A percentile compares a stretch with the other conserved stretches of the same genome.
phyloP scores from a whole-genome alignment of 2,888 invertebrate species.

The Zhuqinia jingwanae region DNA sequence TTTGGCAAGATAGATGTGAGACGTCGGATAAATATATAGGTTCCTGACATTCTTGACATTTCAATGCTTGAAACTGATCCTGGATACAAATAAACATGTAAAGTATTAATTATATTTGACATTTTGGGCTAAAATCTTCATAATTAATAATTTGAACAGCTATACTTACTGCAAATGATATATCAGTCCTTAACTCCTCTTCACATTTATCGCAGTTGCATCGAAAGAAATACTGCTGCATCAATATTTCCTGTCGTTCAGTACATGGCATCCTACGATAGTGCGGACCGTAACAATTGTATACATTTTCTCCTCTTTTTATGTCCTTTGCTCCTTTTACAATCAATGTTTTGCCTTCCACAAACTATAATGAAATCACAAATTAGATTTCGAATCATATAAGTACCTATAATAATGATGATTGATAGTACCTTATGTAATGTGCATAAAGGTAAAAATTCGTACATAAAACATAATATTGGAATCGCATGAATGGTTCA shows the following conservation, averaged over 20 bases:
- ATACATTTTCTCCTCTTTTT: constrained; percentile 86
- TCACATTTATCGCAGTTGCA: constrained; percentile 89
- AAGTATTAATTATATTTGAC: background rate
- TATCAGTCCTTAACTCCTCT: constrained; percentile 79
- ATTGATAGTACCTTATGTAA: constrained; percentile 23
- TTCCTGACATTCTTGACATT: constrained; percentile 80
- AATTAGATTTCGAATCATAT: too few relatives aligned
- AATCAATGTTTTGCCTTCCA: constrained; percentile 82
- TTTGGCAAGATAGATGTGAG: constrained; percentile 68
- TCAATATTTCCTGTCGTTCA: constrained; percentile 85
- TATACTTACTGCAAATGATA: constrained; percentile 75
- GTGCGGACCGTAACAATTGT: constrained; percentile 92
- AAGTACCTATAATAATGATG: background rate
- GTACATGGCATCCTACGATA: constrained; percentile 85
- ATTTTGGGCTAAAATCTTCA: too few relatives aligned
- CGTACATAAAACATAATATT: constrained; percentile 87
- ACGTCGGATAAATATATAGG: constrained; percentile 72
- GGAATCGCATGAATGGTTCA: constrained; percentile 96
- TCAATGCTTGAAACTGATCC: constrained; percentile 79
- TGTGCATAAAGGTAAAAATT: constrained; percentile 7
- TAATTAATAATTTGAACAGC: too few relatives aligned
- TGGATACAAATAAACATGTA: constrained; percentile 55
- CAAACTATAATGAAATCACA: constrained; percentile 59
- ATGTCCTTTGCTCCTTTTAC: constrained; percentile 87
- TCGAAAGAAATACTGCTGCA: constrained; percentile 88